Base-by-base conservation (phyloP, 2,113 vertebrate genomes). In the Macquaria australasica region DNA sequence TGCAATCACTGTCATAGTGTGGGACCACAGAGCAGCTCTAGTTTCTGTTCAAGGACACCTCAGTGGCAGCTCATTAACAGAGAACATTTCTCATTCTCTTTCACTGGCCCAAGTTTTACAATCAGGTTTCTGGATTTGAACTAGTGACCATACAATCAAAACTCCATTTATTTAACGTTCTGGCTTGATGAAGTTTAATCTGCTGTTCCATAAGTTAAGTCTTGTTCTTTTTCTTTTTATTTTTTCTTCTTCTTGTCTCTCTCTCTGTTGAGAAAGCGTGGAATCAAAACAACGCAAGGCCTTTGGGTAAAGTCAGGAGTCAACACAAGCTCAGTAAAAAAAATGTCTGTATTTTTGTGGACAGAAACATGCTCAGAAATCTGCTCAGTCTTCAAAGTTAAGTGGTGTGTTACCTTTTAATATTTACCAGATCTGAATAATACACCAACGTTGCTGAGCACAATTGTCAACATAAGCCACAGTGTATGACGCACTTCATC, bases 381-480 rank as follows among this genome's bases (percentile, higher is more conserved):
- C 73, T 43, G 45, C 59, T 69, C 37, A 5, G 41, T 31, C 74
- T 75, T 72, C 34, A 75, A 53, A 77, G 53, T 67, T 63, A 66
- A 79, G 62, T 58, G 60, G 62, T 78, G 51, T 60, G 50, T 75
- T 66, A 34, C 50, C 41, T 60, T 89, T 86, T 84, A 84, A 84
- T 85, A 82, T 90, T 87, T 79, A 91, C 79, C 71, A 84, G 67
- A 89, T 79, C 25, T 89, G 75, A 90, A 89, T 87, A 81, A 85
- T 83, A 87, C 73, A 85, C 73, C 43, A 72, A 73, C 25, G 12
- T n/a, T 59, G 21, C 71, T 11, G 37, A 72, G 58, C 16, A 77
- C 60, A 69, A 76, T 14, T 83, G 76, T 85, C 56, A 79, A 77
- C 59, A 87, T 62, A 55, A 74, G 75, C 59, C 39, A 37, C 43